Base-by-base conservation (phyloP, 2,113 vertebrate species). In the Tenrec ecaudatus region DNA sequence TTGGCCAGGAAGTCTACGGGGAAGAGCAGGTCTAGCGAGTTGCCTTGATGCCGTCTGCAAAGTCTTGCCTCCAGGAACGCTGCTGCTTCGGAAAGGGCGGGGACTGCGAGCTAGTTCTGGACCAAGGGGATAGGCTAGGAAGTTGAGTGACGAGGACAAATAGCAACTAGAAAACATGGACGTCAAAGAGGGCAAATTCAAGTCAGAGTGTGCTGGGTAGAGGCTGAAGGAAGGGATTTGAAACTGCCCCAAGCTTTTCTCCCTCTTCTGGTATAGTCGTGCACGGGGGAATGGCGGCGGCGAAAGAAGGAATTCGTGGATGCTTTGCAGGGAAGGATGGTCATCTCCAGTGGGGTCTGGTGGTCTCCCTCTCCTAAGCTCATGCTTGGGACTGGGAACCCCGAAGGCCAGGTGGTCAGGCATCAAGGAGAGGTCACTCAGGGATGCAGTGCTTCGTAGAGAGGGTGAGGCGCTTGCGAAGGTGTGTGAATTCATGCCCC, bases 361-460 rank as follows among this genome's bases (percentile, higher is more conserved):
- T 31, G 62, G 27, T 47, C 64, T 87, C 8, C 22, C 23, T 82
- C 78, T 89, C 82, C 88, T 94, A 64, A 93, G 88, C 43, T 83
- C 53, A 78, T 23, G 43, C n/a, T 53, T 73, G 57, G 83, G 85
- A 31, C 57, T 90, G 36, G 86, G 90, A 83, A 77, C 76, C 38
- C n/a, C 80, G 77, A 96, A 77, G 73, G 43, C 57, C 75, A 90
- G 75, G 75, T 86, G 64, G 85, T 83, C 87, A 4, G 6, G 68
- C 53, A 82, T 78, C 83, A 79, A 76, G 68, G 58, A 87, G 57
- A 94, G 76, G 69, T 93, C 86, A 53, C 43, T 88, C 33, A 96
- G 82, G 0, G 82, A 97, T 43, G 93, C 71, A 33, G 75, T 60
- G 40, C 58, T 96, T 88, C 89, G 95, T 11, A 96, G 90, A 90